Conservation (phyloP, 2,113 vertebrate genomes). For the Oncorhynchus kisutch region DNA sequence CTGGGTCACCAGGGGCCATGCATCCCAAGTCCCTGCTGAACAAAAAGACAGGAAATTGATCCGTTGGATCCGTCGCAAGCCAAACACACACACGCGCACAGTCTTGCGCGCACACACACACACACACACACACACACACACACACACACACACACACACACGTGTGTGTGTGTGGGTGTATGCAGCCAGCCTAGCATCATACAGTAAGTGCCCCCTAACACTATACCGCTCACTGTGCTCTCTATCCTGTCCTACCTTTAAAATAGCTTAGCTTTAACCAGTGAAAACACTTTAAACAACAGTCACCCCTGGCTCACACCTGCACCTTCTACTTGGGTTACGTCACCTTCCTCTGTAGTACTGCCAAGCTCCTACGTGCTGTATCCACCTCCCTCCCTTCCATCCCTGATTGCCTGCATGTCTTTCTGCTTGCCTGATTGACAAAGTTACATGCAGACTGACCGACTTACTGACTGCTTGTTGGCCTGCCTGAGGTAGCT, state of each 20-base stretch:
- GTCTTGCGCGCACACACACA: neutral
- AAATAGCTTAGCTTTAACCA: neutral
- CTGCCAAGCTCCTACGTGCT: neutral
- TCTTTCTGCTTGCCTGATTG: too few relatives aligned
- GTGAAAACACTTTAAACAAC: neutral
- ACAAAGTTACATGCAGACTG: too few relatives aligned
- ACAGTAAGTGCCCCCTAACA: neutral
- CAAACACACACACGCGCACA: neutral
- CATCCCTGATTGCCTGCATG: neutral
- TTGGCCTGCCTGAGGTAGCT: neutral
- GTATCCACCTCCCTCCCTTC: neutral
- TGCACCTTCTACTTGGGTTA: constrained; percentile 5
- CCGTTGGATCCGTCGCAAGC: constrained; percentile 26
- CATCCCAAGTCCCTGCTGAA: constrained; percentile 71
- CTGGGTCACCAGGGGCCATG: constrained; percentile 77
- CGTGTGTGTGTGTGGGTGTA: constrained; percentile 4
- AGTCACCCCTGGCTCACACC: neutral
- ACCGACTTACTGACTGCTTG: too few relatives aligned
- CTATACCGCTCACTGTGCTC: neutral
- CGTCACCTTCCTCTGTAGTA: neutral
- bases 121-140: neutral
- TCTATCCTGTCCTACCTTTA: neutral
- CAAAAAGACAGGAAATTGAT: constrained; percentile 68
- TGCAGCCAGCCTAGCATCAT: neutral
- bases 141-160: too few relatives aligned